Percentiles rank a stretch among this genome's conserved stretches.
These are phyloP conservation scores for Mesorhabditis sp. DNA, from an alignment of 2,888 invertebrate genomes.

Conservation along the genomic window DNA sequence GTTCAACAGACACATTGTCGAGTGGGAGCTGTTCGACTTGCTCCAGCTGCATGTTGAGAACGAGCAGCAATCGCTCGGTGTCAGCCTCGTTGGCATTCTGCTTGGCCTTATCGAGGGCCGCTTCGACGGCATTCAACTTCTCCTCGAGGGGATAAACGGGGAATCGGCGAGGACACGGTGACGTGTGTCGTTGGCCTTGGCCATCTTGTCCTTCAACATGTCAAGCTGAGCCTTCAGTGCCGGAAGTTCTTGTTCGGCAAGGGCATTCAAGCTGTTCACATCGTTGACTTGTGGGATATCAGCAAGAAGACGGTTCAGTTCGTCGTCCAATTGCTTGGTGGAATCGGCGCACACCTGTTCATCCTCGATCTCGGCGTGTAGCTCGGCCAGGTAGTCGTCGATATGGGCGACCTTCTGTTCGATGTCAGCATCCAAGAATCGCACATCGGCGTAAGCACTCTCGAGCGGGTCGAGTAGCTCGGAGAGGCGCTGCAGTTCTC, in stretches of 20 bases:
- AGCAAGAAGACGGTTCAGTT: constrained; percentile 20
- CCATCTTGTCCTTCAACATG: constrained; percentile 12
- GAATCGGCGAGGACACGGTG: background rate
- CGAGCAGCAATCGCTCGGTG: constrained; percentile 24
- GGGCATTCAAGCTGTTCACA: constrained; percentile 10
- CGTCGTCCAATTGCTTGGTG: constrained; percentile 26
- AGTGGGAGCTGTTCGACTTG: constrained; percentile 25
- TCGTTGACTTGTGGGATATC: constrained; percentile 16
- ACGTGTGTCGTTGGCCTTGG: background rate
- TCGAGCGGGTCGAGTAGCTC: constrained; percentile 43
- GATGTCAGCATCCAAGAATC: constrained; percentile 45
- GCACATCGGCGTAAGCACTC: constrained; percentile 42
- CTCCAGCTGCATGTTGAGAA: constrained; percentile 23
- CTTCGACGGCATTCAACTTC: constrained; percentile 21
- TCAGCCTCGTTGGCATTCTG: constrained; percentile 24
- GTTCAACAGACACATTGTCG: constrained; percentile 20
- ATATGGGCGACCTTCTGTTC: constrained; percentile 39
- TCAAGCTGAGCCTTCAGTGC: background rate
- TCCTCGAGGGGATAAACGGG: constrained; percentile 21
- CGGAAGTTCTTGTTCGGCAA: constrained; percentile 5
- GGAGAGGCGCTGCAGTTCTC: constrained; percentile 34
- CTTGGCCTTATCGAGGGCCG: constrained; percentile 24
- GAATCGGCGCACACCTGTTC: constrained; percentile 33
- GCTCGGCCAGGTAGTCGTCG: constrained; percentile 30
- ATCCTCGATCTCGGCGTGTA: constrained; percentile 29